Conservation (phyloP, 2,113 vertebrate species). For the Grallaria varia region DNA sequence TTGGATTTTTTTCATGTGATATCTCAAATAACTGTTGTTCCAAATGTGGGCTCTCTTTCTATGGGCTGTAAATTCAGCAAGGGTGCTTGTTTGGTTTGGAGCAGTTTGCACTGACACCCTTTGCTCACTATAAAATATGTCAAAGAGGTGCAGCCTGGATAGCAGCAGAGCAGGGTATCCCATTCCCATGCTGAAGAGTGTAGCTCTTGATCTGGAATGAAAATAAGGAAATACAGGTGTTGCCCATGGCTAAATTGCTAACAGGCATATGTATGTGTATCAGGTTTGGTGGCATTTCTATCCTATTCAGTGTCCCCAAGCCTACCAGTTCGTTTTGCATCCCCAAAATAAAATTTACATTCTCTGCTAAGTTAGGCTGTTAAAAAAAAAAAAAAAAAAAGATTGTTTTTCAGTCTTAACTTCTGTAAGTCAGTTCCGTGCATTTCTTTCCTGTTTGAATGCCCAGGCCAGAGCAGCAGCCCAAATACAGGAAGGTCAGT, state of each 20-base stretch:
- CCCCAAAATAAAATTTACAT: neutral
- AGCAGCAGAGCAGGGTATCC: neutral
- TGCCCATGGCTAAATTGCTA: neutral
- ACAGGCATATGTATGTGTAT: fast-evolving
- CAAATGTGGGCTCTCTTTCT: neutral
- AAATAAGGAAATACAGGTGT: neutral
- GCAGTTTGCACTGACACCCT: neutral
- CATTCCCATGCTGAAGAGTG: neutral
- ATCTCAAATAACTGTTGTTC: neutral
- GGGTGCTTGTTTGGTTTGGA: neutral
- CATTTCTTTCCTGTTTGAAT: neutral
- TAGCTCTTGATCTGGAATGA: neutral
- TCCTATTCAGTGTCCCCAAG: neutral
- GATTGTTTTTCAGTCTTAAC: neutral
- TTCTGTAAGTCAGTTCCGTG: neutral
- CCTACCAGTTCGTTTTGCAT: neutral
- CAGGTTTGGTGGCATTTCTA: neutral
- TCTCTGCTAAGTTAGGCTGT: neutral
- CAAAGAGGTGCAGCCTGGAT: neutral
- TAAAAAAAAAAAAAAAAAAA: neutral
- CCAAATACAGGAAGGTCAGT: neutral
- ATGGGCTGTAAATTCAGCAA: neutral
- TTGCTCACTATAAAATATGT: neutral
- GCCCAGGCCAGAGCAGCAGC: neutral
- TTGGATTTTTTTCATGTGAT: neutral